Conservation (phyloP, 2,797 vertebrate genomes). For the Xenops minutus region DNA sequence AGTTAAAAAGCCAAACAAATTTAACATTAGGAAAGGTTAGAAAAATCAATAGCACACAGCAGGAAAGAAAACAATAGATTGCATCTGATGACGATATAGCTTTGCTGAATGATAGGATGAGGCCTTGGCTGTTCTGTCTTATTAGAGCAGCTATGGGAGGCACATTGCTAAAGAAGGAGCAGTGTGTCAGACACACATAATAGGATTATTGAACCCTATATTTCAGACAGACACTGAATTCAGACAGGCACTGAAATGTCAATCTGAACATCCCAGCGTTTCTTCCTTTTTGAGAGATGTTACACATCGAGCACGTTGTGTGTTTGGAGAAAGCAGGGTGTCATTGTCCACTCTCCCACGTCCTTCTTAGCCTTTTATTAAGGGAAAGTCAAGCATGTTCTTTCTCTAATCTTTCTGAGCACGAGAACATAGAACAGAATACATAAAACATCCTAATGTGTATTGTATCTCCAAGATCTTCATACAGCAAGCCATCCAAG, state of each 20-base stretch:
- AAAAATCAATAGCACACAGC: constrained; percentile 57
- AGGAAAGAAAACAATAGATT: constrained; percentile 44
- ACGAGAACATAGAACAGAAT: background rate
- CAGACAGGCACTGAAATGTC: constrained; percentile 27
- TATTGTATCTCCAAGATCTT: background rate
- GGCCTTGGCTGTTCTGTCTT: background rate
- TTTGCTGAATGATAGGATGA: background rate
- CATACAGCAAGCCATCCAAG: background rate
- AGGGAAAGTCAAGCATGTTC: background rate
- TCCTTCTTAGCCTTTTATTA: background rate
- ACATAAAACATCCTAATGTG: background rate
- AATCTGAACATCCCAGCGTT: background rate
- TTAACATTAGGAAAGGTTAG: constrained; percentile 62
- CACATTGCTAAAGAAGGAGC: background rate
- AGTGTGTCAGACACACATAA: constrained; percentile 25
- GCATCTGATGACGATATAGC: background rate
- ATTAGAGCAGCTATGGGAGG: background rate
- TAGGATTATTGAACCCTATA: constrained; percentile 43
- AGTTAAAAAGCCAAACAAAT: constrained; percentile 56
- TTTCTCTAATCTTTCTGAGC: background rate
- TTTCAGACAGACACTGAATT: constrained; percentile 27
- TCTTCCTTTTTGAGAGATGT: background rate
- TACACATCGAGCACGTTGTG: background rate
- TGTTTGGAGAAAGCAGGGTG: background rate
- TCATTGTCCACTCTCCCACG: background rate